Conservation (phyloP, 2,888 invertebrate genomes). For the Baronia brevicornis region DNA sequence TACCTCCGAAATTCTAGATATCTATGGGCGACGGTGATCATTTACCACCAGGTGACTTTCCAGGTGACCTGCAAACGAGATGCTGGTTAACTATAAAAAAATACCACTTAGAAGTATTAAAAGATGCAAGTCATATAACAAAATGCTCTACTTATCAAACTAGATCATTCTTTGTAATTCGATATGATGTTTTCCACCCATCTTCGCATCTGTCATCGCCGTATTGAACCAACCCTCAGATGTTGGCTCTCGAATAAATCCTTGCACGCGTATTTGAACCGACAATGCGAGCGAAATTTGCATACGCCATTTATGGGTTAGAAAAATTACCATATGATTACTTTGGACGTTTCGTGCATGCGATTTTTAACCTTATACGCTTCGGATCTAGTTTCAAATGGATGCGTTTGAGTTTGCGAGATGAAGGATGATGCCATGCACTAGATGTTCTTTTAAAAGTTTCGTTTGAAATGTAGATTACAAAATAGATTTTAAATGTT, state of each 20-base stretch:
- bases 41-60: too few species aligned
- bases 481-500: slow-evolving; percentile 5
- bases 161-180: slow-evolving; percentile 31
- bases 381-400: slow-evolving; percentile 17
- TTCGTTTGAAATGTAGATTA: slow-evolving; percentile 3
- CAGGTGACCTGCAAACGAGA: too few species aligned
- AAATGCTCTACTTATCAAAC: neutral
- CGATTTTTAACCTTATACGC: slow-evolving; percentile 23
- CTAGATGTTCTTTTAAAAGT: slow-evolving; percentile 37
- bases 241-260: slow-evolving; percentile 26
- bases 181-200: slow-evolving; percentile 47
- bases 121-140: too few species aligned
- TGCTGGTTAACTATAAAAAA: too few species aligned
- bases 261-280: slow-evolving; percentile 28
- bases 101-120: too few species aligned
- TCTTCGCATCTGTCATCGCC: slow-evolving; percentile 66
- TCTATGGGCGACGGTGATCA: too few species aligned
- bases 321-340: slow-evolving; percentile 48
- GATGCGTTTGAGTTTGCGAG: slow-evolving; percentile 7
- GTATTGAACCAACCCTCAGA: slow-evolving; percentile 55
- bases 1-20: too few species aligned
- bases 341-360: slow-evolving; percentile 14
- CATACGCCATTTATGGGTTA: slow-evolving; percentile 67
- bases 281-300: slow-evolving; percentile 44
- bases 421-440: slow-evolving; percentile 28